Evolutionary conservation across 2,113 vertebrate genomes (phyloP), one percentile per base, ranked within the genome.

Genomic region (Dendropsophus ebraccatus): DNA sequence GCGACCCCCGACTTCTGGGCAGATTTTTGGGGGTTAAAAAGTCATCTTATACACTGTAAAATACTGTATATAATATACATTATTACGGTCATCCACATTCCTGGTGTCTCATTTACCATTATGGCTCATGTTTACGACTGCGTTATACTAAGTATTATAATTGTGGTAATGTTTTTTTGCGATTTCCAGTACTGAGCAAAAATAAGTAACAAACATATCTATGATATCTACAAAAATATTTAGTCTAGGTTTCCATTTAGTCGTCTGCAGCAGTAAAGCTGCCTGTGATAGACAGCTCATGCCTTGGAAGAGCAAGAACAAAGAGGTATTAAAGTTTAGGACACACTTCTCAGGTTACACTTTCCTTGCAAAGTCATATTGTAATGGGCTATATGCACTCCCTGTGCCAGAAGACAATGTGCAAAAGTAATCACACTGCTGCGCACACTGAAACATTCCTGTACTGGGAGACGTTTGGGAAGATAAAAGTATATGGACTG

Each of bases 401-500:
- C 14, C 45, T 82, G 45, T 82, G 62, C 80, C 80, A 82, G 62
- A 82, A 70, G 62, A 50, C 80, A 82, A 82, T 82, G 67, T 82
- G 80, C 62, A 69, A 82, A 82, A 82, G 62, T 82, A 69, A 82
- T 69, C 67, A 69, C 67, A 52, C 47, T 54, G 74, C 28, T 13
- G n/a, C 45, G 52, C 52, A 16, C 78, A 47, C 78, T 50, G n/a
- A 82, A 70, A 52, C 45, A 82, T 70, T 82, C 47, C 80, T 82
- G 62, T 16, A 35, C 45, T 69, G 28, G 10, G 80, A 70, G 62
- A 70, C 62, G 11, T 81, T 67, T 21, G 37, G 62, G 41, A 14
- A 82, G 62, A 82, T 82, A 82, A 69, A 82, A 70, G 62, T 82
- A 82, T 82, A 82, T 69, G 41, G 45, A 69, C 45, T 50, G 80